Evolutionary conservation across 2,888 invertebrate genomes (phyloP).

Genomic region (Pristionchus mayeri): DNA sequence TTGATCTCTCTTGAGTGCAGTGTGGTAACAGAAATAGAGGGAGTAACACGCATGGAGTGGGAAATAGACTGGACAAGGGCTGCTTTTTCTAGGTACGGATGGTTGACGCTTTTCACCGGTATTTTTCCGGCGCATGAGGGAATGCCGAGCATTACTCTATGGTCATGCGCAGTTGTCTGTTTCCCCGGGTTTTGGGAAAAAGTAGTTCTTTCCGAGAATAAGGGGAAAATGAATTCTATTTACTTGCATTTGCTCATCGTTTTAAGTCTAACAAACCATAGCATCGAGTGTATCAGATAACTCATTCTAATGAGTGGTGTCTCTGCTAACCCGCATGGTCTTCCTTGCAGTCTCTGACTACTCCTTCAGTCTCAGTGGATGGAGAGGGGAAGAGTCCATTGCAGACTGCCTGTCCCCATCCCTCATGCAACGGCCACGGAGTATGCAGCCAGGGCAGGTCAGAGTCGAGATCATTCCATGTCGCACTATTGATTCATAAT

Average conservation of each 20-base stretch:
- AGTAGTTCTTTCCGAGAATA: too few relatives aligned
- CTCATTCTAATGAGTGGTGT: not conserved
- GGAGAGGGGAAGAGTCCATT: not conserved
- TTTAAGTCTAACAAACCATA: too few relatives aligned
- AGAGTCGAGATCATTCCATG: not conserved
- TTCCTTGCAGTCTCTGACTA: not conserved
- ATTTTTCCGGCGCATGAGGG: too few relatives aligned
- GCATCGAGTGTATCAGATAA: not conserved
- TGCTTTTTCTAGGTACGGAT: too few relatives aligned
- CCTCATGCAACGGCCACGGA: constrained; percentile 93
- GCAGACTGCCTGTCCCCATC: constrained; percentile 80
- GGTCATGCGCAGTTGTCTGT: too few relatives aligned
- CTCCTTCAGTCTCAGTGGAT: not conserved
- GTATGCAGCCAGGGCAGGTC: constrained; percentile 89
- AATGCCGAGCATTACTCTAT: too few relatives aligned
- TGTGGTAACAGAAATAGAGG: not conserved
- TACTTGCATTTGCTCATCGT: too few relatives aligned
- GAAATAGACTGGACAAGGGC: not conserved
- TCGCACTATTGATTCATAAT: not conserved
- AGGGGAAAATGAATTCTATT: too few relatives aligned
- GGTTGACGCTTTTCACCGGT: too few relatives aligned
- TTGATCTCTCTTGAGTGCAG: constrained; percentile 4
- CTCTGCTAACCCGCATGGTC: not conserved
- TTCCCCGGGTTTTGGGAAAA: too few relatives aligned
- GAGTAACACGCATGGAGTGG: constrained; percentile 14